A percentile compares a stretch with the other conserved stretches of the same genome.
These are phyloP conservation scores for Cololabis saira DNA, from an alignment of 2,113 vertebrate species.

Conservation along the genomic window DNA sequence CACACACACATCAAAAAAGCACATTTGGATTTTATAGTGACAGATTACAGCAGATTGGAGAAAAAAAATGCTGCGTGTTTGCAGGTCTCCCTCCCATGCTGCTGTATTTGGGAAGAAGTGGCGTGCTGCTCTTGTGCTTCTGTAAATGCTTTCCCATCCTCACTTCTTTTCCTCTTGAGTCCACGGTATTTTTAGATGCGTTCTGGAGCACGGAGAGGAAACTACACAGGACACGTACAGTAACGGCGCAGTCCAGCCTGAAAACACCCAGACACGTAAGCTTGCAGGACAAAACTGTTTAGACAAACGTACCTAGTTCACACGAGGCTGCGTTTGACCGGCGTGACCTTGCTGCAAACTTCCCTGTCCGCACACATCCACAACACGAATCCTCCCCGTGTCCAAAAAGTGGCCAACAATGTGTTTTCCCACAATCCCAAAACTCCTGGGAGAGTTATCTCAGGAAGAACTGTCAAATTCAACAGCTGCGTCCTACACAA, in stretches of 20 bases:
- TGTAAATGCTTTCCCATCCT: constrained; percentile 59
- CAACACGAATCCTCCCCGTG: background rate
- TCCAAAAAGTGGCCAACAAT: constrained; percentile 52
- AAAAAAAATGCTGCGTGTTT: constrained; percentile 2
- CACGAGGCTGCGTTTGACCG: constrained; percentile 13
- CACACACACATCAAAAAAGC: background rate
- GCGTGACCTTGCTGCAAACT: constrained; percentile 39
- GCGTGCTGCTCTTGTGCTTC: constrained; percentile 19
- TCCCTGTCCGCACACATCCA: constrained; percentile 26
- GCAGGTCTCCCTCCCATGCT: background rate
- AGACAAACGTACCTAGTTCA: background rate
- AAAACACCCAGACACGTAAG: background rate
- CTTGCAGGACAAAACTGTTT: too few species aligned
- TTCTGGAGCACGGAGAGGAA: constrained; percentile 35
- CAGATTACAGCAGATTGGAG: background rate
- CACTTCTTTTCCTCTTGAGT: constrained; percentile 40
- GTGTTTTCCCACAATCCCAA: constrained; percentile 67
- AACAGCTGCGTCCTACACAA: constrained; percentile 31
- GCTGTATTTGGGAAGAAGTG: constrained; percentile 23
- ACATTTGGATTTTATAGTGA: constrained; percentile 2
- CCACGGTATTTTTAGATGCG: constrained; percentile 65
- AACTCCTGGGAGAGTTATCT: constrained; percentile 40
- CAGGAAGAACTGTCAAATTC: constrained; percentile 23
- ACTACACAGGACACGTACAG: constrained; percentile 31
- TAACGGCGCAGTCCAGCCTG: background rate